Conservation (phyloP, 2,888 invertebrate species). For the Hypselothyrea guttata region DNA sequence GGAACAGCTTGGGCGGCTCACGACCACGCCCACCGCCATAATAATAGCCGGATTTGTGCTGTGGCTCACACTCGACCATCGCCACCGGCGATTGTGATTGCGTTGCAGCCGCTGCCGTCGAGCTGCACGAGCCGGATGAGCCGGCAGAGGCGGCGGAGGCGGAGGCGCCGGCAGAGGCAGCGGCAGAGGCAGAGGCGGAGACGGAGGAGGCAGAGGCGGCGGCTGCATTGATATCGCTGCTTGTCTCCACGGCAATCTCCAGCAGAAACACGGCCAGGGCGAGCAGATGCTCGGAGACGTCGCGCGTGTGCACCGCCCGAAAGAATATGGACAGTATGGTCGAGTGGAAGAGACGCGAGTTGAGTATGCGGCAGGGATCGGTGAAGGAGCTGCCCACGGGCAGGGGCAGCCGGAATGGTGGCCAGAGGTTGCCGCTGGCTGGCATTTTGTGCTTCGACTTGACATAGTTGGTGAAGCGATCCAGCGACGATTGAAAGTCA, state of each 20-base stretch:
- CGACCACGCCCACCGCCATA: slow-evolving; percentile 62
- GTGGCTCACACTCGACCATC: slow-evolving; percentile 77
- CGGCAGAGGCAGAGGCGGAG: background rate
- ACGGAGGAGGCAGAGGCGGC: background rate
- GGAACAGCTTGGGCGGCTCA: slow-evolving; percentile 82
- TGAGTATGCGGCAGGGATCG: slow-evolving; percentile 84
- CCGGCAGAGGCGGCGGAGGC: background rate
- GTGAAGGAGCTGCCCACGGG: slow-evolving; percentile 86
- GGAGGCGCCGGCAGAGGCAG: background rate
- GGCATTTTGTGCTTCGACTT: slow-evolving; percentile 85
- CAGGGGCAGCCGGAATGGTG: slow-evolving; percentile 90
- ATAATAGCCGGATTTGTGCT: slow-evolving; percentile 67
- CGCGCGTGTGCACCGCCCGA: slow-evolving; percentile 89
- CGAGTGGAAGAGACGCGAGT: slow-evolving; percentile 82
- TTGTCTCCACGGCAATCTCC: slow-evolving; percentile 88
- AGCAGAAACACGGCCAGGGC: slow-evolving; percentile 93
- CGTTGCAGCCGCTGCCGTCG: background rate
- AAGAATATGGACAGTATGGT: slow-evolving; percentile 90
- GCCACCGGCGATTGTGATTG: slow-evolving; percentile 48
- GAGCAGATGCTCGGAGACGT: slow-evolving; percentile 93
- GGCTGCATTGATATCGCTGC: slow-evolving; percentile 60
- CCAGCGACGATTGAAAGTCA: slow-evolving; percentile 97
- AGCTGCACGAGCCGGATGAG: background rate
- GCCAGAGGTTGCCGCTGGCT: slow-evolving; percentile 87
- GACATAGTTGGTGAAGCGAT: slow-evolving; percentile 92